Evolutionary conservation across 2,113 vertebrate species (phyloP), one percentile per base, ranked within the genome.

Genomic region (Elaphurus davidianus): DNA sequence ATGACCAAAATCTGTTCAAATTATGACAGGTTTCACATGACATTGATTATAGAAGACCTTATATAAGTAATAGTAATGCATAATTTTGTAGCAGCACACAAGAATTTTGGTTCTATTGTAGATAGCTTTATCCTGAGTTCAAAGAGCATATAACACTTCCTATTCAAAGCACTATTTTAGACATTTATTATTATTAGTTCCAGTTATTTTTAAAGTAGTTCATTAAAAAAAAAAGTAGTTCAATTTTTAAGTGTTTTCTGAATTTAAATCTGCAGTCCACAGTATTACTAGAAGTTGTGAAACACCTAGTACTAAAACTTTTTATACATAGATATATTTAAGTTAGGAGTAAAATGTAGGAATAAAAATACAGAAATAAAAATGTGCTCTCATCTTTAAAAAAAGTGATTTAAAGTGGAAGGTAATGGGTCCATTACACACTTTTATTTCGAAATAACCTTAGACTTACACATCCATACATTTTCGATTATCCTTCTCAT

Each of bases 391-490:
- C 9, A 79, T 62, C 52, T 90, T 90, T 27, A 92, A 71, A 36
- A 86, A 89, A 95, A 94, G 27, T 91, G 45, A 76, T 71, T 90
- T 59, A 30, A 94, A 86, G 13, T 90, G 54, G 13, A 94, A 87
- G 93, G 10, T 28, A 84, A 52, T 6, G 57, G 45, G 84, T 74
- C 7, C 23, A 21, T 62, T 83, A 17, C 60, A 83, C 9, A 55
- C 13, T 90, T 90, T 76, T 64, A 64, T 76, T 97, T 76, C 85
- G 67, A 93, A 96, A 86, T 87, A 74, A 64, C 79, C 81, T 89
- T 84, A 71, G 1, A 50, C 14, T 47, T 67, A 33, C 6, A 21
- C 62, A 33, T 89, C 23, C 54, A 12, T n/a, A 93, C n/a, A 93
- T 1, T 87, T 96, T 90, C 40, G 25, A 78, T 30, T 83, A 81